Base-by-base conservation (phyloP, 2,113 vertebrate genomes). In the Ginglymostoma cirratum region DNA sequence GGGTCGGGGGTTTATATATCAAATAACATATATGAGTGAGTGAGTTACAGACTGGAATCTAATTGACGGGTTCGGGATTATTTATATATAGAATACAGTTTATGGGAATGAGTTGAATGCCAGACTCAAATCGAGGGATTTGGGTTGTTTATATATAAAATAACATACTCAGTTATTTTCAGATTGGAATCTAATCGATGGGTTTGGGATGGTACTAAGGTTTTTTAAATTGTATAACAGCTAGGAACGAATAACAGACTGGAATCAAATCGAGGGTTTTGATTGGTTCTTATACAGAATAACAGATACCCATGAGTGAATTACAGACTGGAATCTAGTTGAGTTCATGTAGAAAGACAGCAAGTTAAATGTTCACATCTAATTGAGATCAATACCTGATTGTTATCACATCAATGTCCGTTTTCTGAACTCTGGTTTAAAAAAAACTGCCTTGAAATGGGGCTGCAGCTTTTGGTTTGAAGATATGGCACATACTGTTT, bases 391-490 rank as follows among this genome's bases (percentile, higher is more conserved):
- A 93, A n/a, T 61, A 67, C 66, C 61, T 38, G 89, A 93, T 93
- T 14, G 61, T 93, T 93, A 93, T 93, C 89, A 66, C 61, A 93
- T 67, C 61, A 38, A 66, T 93, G 89, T 38, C 61, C 89, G 61
- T 93, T 67, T 93, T 67, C 89, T 93, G 89, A 93, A 93, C 89
- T 93, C 89, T 93, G 61, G 89, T n/a, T 83, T 48, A 48, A 61
- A 66, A 61, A 92, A 66, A 92, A 92, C 55, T 66, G 89, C 55
- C 55, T 66, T 21, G 61, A 93, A 66, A 93, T 93, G 89, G 48
- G 89, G 89, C 89, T 93, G 14, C 89, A 93, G 89, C 89, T 93
- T 89, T 93, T 93, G 89, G 89, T 93, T 93, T 93, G 65, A 93
- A 66, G 66, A 93, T 66, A 93, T 93, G 89, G 89, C 89, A 76